Base-by-base conservation (phyloP, 2,888 invertebrate species). In the Scaeva pyrastri region DNA sequence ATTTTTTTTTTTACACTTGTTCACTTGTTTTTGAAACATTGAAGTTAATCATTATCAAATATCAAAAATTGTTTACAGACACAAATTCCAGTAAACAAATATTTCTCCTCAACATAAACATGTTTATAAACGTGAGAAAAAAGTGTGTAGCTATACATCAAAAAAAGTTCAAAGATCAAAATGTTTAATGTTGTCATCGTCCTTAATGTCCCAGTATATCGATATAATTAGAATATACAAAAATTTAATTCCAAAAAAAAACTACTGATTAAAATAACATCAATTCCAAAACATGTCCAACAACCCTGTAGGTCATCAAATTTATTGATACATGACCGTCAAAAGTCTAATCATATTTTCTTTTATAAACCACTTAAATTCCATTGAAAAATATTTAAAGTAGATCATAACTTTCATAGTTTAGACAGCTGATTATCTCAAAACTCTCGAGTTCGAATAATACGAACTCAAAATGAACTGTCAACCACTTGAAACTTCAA, bases 401-500 rank as follows among this genome's bases (percentile, higher is more conserved):
- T 31, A 8, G 14, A 21, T 10, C 60, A 60, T 60, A 60, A 60
- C 21, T 60, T 41, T 23, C 21, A 41, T 21, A 41, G 2, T 21
- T 39, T 5, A 41, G 39, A 39, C 60, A 41, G 39, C 14, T 39
- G 39, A 8, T 39, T 6, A 60, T 56, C 2, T 2, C 16, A 10
- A 6, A 11, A 45, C 45, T 45, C 64, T 6, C 56, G 31, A 60
- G 41, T 55, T 11, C 8, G 5, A 36, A 31, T 31, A 31, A 10
- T 36, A 36, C 50, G 16, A 50, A 48, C 48, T 21, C 19, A n/a
- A 52, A 68, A 66, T 39, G 39, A 39, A 50, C 39, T 68, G 50
- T 52, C 52, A 52, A 68, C 23, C 52, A 68, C 50, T 68, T 68
- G 68, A 68, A 68, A 68, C n/a, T n/a, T n/a, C n/a, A n/a, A 31